Percentiles rank a stretch among this genome's conserved stretches.
phyloP scores from a whole-genome alignment of 1,140 invertebrate species.

The Rhopalosiphum maidis region DNA sequence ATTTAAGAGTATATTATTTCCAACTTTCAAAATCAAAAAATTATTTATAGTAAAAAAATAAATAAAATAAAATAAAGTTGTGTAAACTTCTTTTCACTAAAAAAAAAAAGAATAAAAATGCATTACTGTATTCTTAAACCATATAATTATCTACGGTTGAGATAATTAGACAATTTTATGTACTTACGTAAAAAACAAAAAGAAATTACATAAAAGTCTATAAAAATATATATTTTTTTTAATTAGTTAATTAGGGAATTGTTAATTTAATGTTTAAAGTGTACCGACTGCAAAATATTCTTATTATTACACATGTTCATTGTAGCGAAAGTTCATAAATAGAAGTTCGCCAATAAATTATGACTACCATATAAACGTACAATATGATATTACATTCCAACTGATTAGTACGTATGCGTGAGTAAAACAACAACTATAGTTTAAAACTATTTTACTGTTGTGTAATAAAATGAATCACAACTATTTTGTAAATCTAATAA shows the following conservation, averaged over 20 bases:
- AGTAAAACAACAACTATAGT: background rate
- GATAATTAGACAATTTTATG: background rate
- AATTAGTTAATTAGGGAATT: background rate
- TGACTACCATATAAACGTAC: background rate
- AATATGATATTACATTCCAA: background rate
- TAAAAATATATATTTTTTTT: too few species aligned
- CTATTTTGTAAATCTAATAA: slow-evolving; percentile 4
- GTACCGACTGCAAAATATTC: background rate
- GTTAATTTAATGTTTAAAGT: background rate
- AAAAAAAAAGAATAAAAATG: background rate
- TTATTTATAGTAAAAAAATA: background rate
- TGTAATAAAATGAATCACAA: background rate
- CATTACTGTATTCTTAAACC: background rate
- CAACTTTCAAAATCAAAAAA: background rate
- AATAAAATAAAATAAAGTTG: too few species aligned
- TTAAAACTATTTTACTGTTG: background rate
- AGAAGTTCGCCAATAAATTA: slow-evolving; percentile 1
- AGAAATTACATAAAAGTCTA: background rate
- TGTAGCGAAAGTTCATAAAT: background rate
- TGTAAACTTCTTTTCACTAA: too few species aligned
- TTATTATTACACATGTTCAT: background rate
- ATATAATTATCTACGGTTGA: background rate
- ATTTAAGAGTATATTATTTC: background rate
- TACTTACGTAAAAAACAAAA: background rate
- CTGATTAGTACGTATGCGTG: background rate